Evolutionary conservation across 2,888 invertebrate species (phyloP), one percentile per base, ranked within the genome.

Genomic region (Myathropa florea): DNA sequence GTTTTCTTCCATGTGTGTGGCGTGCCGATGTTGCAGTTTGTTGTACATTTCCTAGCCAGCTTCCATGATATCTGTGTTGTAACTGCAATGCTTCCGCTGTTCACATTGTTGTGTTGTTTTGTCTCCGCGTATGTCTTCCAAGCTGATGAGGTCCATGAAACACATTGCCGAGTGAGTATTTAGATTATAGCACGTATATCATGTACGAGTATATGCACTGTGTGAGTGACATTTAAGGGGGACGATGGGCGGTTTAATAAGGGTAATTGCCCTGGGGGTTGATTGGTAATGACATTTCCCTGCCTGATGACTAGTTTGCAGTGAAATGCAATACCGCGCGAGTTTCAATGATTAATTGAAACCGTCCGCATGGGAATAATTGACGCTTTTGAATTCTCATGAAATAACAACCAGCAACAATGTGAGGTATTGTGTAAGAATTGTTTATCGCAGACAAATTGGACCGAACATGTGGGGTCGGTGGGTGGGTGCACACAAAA

Each of bases 101-200:
- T 96, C 91, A 96, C 97, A 90, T 94, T 98, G 91, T 94, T 97
- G 91, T 94, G 96, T 92, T 98, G 98, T 94, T 97, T 98, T 93
- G 94, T 97, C 92, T 96, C 97, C 89, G 97, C 97, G 88, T 96
- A 97, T 92, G 95, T 97, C 92, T 98, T 97, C 93, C 97, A 97
- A 93, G 95, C 96, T 93, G 97, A 98, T 93, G 97, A 98, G 93
- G 97, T 98, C 91, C 98, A 98, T 91, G 98, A 98, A 94, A 98
- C 98, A 89, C 97, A 98, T 93, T 98, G 98, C 94, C 95, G 96
- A 93, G 98, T 98, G 94, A 95, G 96, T 94, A 72, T 65, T 39
- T 79, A 18, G 59, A 46, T 18, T 65, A 63, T n/a, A 57, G n/a
- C 59, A 18, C 7, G 10, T 64, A 23, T 46, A 18, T 18, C 30